Percentiles rank a stretch among this genome's conserved stretches.
Evolutionary conservation across 2,888 invertebrate genomes (phyloP).

Genomic region (Gastrophysa polygoni): DNA sequence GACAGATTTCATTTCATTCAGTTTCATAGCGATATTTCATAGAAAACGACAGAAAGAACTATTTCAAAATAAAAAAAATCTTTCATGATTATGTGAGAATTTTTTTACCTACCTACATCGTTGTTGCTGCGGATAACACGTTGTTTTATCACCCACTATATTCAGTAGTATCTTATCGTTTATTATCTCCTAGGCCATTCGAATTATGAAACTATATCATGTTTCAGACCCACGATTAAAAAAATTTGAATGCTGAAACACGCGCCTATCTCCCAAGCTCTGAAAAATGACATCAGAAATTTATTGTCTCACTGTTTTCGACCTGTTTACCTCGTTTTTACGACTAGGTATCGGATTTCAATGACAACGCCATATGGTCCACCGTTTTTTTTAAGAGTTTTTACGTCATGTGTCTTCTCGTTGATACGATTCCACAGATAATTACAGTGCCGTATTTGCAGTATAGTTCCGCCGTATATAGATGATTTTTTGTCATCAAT

Average conservation of each 20-base stretch:
- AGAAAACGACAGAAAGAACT: no score
- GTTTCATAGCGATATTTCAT: no score
- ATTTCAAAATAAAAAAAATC: no score
- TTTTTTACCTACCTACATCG: no score
- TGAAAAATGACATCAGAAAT: conserved; percentile 11
- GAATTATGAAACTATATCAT: background rate
- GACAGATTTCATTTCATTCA: no score
- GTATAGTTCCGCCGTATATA: background rate
- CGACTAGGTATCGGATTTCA: conserved; percentile 16
- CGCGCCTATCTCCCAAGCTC: conserved; percentile 6
- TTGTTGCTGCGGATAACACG: background rate
- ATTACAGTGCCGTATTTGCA: no score
- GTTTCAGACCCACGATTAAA: background rate
- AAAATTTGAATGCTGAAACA: conserved; percentile 8
- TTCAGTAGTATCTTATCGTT: background rate
- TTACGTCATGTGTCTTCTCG: no score
- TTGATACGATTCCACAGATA: conserved; percentile 11
- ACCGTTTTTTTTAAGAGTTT: conserved; percentile 2
- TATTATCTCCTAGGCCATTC: no score
- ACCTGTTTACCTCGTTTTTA: conserved; percentile 2
- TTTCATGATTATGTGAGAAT: no score
- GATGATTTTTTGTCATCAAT: no score
- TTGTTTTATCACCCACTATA: background rate
- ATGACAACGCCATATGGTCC: conserved; percentile 19
- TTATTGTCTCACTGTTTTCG: conserved; percentile 1